Percentiles rank a stretch among this genome's conserved stretches.
phyloP scores from a whole-genome alignment of 2,113 vertebrate genomes.

The Oplegnathus fasciatus region DNA sequence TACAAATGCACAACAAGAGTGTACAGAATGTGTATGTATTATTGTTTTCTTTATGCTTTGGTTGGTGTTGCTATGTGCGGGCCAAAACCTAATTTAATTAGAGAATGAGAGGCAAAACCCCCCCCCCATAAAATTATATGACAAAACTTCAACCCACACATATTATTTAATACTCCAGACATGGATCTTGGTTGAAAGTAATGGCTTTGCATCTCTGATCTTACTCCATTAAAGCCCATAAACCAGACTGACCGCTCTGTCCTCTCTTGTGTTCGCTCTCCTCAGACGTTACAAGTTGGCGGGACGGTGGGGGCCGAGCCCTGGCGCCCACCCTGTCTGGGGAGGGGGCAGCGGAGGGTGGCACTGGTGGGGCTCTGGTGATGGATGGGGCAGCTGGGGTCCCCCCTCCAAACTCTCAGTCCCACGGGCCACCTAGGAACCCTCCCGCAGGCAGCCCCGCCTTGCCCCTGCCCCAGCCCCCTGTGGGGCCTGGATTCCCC shows the following conservation, averaged over 20 bases:
- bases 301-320: slow-evolving; percentile 94
- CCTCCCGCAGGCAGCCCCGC: slow-evolving; percentile 86
- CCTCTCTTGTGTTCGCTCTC: slow-evolving; percentile 14
- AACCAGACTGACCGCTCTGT: slow-evolving; percentile 13
- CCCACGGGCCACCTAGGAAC: slow-evolving; percentile 86
- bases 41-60: neutral
- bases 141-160: neutral
- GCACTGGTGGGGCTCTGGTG: slow-evolving; percentile 83
- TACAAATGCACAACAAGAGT: neutral
- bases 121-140: neutral
- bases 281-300: slow-evolving; percentile 92
- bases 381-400: slow-evolving; percentile 84
- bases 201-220: neutral
- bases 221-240: slow-evolving; percentile 9
- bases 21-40: neutral
- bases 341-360: slow-evolving; percentile 85
- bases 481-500: slow-evolving; percentile 90
- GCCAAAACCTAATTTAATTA: neutral
- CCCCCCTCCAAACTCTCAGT: slow-evolving; percentile 76
- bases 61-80: neutral
- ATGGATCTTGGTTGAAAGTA: neutral
- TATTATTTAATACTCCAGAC: neutral
- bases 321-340: slow-evolving; percentile 86
- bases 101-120: neutral
- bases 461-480: slow-evolving; percentile 87